Evolutionary conservation across 2,888 invertebrate species (phyloP), one percentile per base, ranked within the genome.

Genomic region (Anthrax anthrax): DNA sequence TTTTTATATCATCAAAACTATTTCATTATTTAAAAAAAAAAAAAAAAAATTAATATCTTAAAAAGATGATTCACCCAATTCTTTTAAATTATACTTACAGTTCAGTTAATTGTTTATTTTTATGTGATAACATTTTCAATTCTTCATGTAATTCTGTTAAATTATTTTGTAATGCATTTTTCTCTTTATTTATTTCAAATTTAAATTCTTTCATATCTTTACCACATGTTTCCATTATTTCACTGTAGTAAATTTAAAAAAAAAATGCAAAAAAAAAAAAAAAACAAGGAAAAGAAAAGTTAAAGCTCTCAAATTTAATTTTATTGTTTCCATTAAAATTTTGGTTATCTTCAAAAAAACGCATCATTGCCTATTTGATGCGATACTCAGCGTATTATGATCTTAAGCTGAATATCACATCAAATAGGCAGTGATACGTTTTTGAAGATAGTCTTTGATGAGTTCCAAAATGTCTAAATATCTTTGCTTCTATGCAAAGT

Each of bases 1-100:
- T 18, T 37, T 46, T 46, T 17, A 50, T 48, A 29, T 50, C 50
- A 17, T 46, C 42, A 29, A 50, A 46, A 18, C 50, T 50, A 45
- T 40, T 29, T 36, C n/a, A n/a, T n/a, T n/a, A 39, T 18, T 16
- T 45, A 6, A 10, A 23, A 27, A 19, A 14, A 14, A 18, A n/a
- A 19, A 1, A 40, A 9, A n/a, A 19, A 13, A 32, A 42, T 17
- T 32, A 34, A 32, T 17, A 38, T 6, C 3, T 13, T 13, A 44
- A 37, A 23, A 23, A 23, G 23, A 23, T 18, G 17, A 23, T 23
- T 23, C 4, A 8, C 23, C 8, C 4, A 6, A 23, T 23, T 4
- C 23, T 6, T 23, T 23, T 6, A 23, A 6, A 6, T 23, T 23
- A 23, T 29, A 37, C 38, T 46, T 40, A 47, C 43, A 43, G 10